phyloP scores from a whole-genome alignment of 2,888 invertebrate genomes.

The Drosophila histrio region DNA sequence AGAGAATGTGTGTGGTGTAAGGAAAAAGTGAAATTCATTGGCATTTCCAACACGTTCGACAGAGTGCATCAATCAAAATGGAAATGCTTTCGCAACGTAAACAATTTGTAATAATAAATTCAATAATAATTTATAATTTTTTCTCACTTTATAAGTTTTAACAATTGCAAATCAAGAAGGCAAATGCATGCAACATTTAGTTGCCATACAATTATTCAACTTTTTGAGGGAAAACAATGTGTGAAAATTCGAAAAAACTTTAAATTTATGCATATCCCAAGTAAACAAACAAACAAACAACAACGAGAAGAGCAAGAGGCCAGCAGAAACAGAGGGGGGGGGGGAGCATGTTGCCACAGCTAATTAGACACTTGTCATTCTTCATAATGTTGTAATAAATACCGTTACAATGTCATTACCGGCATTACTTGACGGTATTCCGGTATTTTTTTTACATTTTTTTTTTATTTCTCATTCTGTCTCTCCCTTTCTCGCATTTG shows the following conservation, averaged over 20 bases:
- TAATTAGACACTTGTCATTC: slow-evolving; percentile 80
- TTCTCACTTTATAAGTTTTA: slow-evolving; percentile 13
- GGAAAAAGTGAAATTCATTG: slow-evolving; percentile 68
- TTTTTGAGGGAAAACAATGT: background rate
- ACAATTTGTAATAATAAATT: slow-evolving; percentile 33
- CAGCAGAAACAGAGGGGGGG: background rate
- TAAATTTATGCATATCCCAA: slow-evolving; percentile 55
- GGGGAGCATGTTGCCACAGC: slow-evolving; percentile 62
- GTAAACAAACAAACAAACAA: slow-evolving; percentile 23
- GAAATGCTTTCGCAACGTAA: slow-evolving; percentile 56
- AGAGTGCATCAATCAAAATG: slow-evolving; percentile 73
- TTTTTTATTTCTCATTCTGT: slow-evolving; percentile 1
- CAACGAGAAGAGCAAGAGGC: too few relatives aligned
- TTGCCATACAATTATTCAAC: slow-evolving; percentile 23
- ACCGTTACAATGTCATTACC: slow-evolving; percentile 80
- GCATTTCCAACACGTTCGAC: slow-evolving; percentile 69
- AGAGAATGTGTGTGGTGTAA: background rate
- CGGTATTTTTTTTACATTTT: slow-evolving; percentile 23
- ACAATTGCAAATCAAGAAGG: slow-evolving; percentile 46
- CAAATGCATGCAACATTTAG: slow-evolving; percentile 12
- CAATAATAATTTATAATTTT: slow-evolving; percentile 25
- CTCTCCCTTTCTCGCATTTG: slow-evolving; percentile 10
- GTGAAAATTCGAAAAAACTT: slow-evolving; percentile 20
- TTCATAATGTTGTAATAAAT: slow-evolving; percentile 79
- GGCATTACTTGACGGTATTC: slow-evolving; percentile 71